A percentile compares a stretch with the other conserved stretches of the same genome.
phyloP scores from a whole-genome alignment of 2,797 vertebrate species.

The Urosaurus nigricauda region DNA sequence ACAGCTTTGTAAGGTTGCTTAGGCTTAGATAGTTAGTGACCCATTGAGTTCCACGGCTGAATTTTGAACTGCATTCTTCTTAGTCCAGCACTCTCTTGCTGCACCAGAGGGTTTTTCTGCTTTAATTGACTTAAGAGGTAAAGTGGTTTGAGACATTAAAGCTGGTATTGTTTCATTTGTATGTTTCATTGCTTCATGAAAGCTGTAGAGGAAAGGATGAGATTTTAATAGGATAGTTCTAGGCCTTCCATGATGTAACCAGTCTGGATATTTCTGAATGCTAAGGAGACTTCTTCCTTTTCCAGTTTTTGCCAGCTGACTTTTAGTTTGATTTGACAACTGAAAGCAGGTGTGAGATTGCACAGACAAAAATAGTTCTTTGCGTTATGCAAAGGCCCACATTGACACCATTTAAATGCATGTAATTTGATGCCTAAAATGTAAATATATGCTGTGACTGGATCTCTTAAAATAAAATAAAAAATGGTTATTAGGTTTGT shows the following conservation, averaged over 20 bases:
- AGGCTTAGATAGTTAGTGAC: neutral
- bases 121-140: conserved; percentile 45
- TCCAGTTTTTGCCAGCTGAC: conserved; percentile 70
- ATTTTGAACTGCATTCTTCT: neutral
- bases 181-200: neutral
- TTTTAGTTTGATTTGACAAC: conserved; percentile 67
- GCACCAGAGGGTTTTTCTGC: neutral
- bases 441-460: conserved; percentile 34
- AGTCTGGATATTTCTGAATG: conserved; percentile 48
- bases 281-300: conserved; percentile 69
- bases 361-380: conserved; percentile 74
- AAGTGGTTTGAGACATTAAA: conserved; percentile 45
- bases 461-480: conserved; percentile 41
- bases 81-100: neutral
- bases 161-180: conserved; percentile 31
- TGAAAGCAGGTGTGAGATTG: conserved; percentile 74
- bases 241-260: conserved; percentile 37
- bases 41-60: neutral
- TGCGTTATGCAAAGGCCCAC: conserved; percentile 53
- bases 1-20: neutral
- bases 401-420: conserved; percentile 62
- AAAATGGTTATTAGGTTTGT: conserved; percentile 17
- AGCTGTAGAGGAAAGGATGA: neutral
- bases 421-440: conserved; percentile 68
- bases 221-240: conserved; percentile 34